Conservation (phyloP, 2,888 invertebrate genomes). For the Agrotis clavis region DNA sequence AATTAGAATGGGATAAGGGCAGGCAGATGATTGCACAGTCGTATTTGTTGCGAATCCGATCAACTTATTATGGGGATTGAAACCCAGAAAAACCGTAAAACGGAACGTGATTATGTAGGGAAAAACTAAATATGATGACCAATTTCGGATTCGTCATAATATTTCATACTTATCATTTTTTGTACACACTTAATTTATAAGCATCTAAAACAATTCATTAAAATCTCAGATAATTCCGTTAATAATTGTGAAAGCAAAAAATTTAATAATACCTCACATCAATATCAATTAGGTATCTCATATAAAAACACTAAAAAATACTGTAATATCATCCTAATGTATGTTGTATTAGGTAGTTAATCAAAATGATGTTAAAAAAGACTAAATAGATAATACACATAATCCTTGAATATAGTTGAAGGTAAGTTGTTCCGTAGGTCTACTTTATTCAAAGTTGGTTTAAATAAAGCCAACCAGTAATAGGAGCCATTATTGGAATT, state of each 20-base stretch:
- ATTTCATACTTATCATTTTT: slow-evolving; percentile 1
- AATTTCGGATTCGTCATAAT: not conserved
- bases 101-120: not conserved
- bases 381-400: not conserved
- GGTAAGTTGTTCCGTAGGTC: slow-evolving; percentile 30
- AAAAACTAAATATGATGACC: not conserved
- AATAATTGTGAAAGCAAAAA: slow-evolving; percentile 43
- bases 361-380: slow-evolving; percentile 23
- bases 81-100: too few species aligned
- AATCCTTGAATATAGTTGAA: not conserved
- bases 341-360: slow-evolving; percentile 45
- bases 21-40: too few species aligned
- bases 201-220: slow-evolving; percentile 22
- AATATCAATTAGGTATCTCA: slow-evolving; percentile 60
- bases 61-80: too few species aligned
- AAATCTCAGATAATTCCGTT: slow-evolving; percentile 19
- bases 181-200: slow-evolving; percentile 3
- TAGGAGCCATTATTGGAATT: too few species aligned
- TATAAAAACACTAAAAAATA: slow-evolving; percentile 30
- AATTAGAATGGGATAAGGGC: too few species aligned
- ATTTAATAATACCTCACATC: slow-evolving; percentile 50
- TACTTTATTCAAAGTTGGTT: not conserved
- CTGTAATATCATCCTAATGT: slow-evolving; percentile 35
- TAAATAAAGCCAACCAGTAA: too few species aligned
- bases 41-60: too few species aligned